Conservation (phyloP, 2,888 invertebrate genomes). For the Cephalotes varians region DNA sequence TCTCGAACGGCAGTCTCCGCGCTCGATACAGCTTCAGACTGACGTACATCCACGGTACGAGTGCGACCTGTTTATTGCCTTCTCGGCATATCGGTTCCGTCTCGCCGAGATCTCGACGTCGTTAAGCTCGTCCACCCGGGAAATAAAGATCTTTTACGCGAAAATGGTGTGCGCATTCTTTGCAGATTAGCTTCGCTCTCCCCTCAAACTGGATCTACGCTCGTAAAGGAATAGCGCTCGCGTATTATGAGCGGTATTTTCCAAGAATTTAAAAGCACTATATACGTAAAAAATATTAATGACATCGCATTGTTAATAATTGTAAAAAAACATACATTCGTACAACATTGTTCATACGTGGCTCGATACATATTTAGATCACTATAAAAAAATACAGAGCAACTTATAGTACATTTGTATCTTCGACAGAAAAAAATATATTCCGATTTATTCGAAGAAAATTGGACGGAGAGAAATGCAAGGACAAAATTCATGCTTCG, state of each 20-base stretch:
- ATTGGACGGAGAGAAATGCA: neutral
- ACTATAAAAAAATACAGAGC: neutral
- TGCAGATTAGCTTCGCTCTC: constrained; percentile 7
- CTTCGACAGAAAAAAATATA: neutral
- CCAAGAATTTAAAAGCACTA: neutral
- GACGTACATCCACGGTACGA: neutral
- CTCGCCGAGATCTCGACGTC: constrained; percentile 19
- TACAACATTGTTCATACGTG: neutral
- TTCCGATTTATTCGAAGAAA: neutral
- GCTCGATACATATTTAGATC: neutral
- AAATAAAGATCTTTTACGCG: constrained; percentile 34
- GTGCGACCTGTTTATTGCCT: constrained; percentile 30
- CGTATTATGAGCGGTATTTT: neutral
- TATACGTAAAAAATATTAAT: neutral
- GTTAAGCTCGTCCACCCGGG: constrained; percentile 29
- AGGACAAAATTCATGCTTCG: neutral
- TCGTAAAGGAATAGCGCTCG: constrained; percentile 15
- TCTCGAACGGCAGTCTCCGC: neutral
- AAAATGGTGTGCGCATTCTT: constrained; percentile 28
- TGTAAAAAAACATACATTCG: neutral
- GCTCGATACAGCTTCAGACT: neutral
- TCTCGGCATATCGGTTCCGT: constrained; percentile 25
- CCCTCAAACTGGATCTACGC: neutral
- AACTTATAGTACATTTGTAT: neutral
- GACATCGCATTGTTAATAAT: neutral